phyloP scores from a whole-genome alignment of 1,140 invertebrate genomes.

The Pogonognathellus flavescens region DNA sequence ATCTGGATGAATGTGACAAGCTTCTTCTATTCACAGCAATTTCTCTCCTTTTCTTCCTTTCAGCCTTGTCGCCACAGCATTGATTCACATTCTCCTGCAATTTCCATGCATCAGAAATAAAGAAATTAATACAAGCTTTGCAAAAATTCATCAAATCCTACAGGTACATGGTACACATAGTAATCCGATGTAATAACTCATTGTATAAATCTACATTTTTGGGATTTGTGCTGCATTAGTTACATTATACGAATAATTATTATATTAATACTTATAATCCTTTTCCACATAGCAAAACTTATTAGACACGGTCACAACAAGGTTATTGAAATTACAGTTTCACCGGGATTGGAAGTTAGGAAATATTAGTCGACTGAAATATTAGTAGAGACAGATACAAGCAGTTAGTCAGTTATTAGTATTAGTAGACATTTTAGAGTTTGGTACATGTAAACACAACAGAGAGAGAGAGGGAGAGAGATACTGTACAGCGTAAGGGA shows the following conservation, averaged over 20 bases:
- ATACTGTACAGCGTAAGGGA: too few relatives aligned
- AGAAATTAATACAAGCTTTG: neutral
- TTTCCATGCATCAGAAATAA: neutral
- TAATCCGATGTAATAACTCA: too few relatives aligned
- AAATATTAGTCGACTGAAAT: neutral
- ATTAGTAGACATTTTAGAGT: neutral
- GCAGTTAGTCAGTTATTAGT: neutral
- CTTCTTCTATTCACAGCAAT: neutral
- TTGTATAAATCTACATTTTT: too few relatives aligned
- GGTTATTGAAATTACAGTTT: neutral
- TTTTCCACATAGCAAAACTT: neutral
- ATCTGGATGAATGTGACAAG: constrained; percentile 53
- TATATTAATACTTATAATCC: neutral
- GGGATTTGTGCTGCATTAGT: too few relatives aligned
- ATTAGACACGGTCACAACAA: neutral
- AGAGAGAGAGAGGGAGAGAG: too few relatives aligned
- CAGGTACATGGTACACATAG: too few relatives aligned
- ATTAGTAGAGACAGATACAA: neutral
- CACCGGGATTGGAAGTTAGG: neutral
- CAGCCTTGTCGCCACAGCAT: constrained; percentile 54
- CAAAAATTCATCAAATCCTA: neutral
- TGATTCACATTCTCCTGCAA: constrained; percentile 59
- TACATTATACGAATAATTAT: too few relatives aligned
- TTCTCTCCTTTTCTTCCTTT: constrained; percentile 22
- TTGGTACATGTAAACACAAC: too few relatives aligned